These are phyloP conservation scores for Nebria salina DNA, from an alignment of 2,888 invertebrate species.

Conservation along the genomic window DNA sequence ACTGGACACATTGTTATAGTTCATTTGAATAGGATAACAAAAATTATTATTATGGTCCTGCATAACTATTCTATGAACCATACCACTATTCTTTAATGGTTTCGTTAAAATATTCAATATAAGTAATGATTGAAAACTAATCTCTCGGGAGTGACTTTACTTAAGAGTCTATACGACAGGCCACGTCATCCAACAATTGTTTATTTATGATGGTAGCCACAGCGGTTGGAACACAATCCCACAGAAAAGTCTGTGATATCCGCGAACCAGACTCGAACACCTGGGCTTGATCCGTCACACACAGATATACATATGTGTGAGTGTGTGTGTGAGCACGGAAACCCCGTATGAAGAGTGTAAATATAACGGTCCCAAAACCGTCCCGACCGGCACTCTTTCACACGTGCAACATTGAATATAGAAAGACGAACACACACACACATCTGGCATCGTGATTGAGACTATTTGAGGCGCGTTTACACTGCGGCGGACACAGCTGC, in stretches of 20 bases:
- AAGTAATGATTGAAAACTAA: background rate
- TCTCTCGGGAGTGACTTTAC: background rate
- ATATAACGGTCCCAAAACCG: slow-evolving; percentile 28
- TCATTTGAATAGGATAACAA: too few relatives aligned
- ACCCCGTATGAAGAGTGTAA: slow-evolving; percentile 21
- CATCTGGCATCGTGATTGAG: slow-evolving; percentile 26
- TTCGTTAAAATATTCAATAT: too few relatives aligned
- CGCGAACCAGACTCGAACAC: slow-evolving; percentile 10
- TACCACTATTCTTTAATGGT: too few relatives aligned
- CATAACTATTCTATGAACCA: too few relatives aligned
- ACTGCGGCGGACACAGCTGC: slow-evolving; percentile 1
- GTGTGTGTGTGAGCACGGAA: slow-evolving; percentile 2
- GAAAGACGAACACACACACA: background rate
- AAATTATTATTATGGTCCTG: too few relatives aligned
- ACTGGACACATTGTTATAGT: background rate
- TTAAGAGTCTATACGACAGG: background rate
- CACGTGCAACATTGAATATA: slow-evolving; percentile 31
- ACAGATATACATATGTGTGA: background rate
- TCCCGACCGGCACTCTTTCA: slow-evolving; percentile 2
- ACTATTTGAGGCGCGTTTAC: background rate
- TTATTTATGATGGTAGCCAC: background rate
- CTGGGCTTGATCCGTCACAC: slow-evolving; percentile 19
- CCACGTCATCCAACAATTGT: background rate
- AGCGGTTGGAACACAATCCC: background rate
- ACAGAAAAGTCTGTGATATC: background rate